These are phyloP conservation scores for Melipona beecheii DNA, from an alignment of 2,888 invertebrate genomes.

Conservation along the genomic window DNA sequence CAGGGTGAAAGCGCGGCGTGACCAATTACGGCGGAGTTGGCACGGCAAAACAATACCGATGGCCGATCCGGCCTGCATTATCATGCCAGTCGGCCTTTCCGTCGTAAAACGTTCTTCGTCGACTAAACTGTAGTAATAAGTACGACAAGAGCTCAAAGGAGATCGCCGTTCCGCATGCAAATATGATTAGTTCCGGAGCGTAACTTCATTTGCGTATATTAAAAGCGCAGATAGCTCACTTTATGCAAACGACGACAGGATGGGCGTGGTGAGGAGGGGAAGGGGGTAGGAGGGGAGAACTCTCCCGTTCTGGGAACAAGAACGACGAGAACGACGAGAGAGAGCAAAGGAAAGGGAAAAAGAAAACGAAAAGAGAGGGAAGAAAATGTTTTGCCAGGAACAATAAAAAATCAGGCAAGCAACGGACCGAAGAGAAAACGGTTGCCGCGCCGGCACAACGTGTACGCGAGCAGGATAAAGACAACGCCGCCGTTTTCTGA, in stretches of 20 bases:
- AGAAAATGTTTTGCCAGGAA: constrained; percentile 59
- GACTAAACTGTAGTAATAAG: constrained; percentile 76
- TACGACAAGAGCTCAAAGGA: constrained; percentile 78
- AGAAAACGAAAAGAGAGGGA: constrained; percentile 6
- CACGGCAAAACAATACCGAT: not conserved
- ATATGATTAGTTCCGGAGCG: constrained; percentile 82
- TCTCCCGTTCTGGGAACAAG: too few species aligned
- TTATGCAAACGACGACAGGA: constrained; percentile 76
- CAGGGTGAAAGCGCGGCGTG: not conserved
- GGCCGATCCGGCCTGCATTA: constrained; percentile 37
- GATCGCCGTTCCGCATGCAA: constrained; percentile 81
- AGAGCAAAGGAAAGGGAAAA: not conserved
- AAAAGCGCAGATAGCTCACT: constrained; percentile 79
- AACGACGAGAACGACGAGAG: not conserved
- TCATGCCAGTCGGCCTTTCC: constrained; percentile 36
- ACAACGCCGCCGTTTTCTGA: constrained; percentile 46
- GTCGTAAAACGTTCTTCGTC: constrained; percentile 66
- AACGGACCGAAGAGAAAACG: constrained; percentile 27
- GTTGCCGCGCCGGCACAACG: constrained; percentile 11
- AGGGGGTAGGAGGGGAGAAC: not conserved
- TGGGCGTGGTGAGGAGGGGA: constrained; percentile 46
- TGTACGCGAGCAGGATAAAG: constrained; percentile 25
- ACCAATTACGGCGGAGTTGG: not conserved
- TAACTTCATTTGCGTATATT: constrained; percentile 83
- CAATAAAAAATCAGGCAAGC: constrained; percentile 42